Percentiles rank a stretch among this genome's conserved stretches.
Conservation (phyloP, 2,888 invertebrate species). For the Brachyptera putata region DNA sequence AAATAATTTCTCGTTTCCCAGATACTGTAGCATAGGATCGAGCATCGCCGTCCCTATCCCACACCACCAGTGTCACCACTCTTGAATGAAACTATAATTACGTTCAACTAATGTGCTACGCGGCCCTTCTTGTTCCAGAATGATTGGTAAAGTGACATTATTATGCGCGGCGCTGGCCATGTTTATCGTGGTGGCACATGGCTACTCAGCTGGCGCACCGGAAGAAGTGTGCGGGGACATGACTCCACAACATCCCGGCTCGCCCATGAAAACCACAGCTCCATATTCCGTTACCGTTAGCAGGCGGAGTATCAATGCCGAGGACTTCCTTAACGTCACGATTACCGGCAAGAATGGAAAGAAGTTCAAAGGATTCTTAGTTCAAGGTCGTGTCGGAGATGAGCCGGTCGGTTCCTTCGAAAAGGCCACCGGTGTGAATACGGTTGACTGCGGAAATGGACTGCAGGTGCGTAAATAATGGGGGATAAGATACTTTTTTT, state of each 20-base stretch:
- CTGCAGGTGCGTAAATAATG: conserved; percentile 3
- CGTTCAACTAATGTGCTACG: too few species aligned
- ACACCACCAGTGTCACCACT: too few species aligned
- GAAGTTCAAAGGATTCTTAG: conserved; percentile 28
- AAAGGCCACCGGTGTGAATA: conserved; percentile 3
- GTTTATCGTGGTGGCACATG: neutral
- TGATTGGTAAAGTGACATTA: neutral
- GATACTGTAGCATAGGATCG: too few species aligned
- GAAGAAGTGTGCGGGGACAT: conserved; percentile 23
- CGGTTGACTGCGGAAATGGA: conserved; percentile 22
- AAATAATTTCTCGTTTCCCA: too few species aligned
- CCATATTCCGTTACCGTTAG: conserved; percentile 24
- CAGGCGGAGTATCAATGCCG: conserved; percentile 14
- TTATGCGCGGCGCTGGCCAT: neutral
- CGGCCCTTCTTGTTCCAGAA: conserved; percentile 9
- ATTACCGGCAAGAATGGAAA: conserved; percentile 13
- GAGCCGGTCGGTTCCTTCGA: conserved; percentile 26
- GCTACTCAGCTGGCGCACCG: conserved; percentile 26
- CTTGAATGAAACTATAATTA: too few species aligned
- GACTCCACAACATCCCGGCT: conserved; percentile 22
- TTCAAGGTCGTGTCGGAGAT: conserved; percentile 28
- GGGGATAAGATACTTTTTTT: too few species aligned
- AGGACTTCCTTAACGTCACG: conserved; percentile 11
- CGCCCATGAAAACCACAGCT: conserved; percentile 4
- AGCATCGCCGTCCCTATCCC: too few species aligned